Conservation (phyloP, 1,140 invertebrate genomes). For the Pseudomyrmex concolor region DNA sequence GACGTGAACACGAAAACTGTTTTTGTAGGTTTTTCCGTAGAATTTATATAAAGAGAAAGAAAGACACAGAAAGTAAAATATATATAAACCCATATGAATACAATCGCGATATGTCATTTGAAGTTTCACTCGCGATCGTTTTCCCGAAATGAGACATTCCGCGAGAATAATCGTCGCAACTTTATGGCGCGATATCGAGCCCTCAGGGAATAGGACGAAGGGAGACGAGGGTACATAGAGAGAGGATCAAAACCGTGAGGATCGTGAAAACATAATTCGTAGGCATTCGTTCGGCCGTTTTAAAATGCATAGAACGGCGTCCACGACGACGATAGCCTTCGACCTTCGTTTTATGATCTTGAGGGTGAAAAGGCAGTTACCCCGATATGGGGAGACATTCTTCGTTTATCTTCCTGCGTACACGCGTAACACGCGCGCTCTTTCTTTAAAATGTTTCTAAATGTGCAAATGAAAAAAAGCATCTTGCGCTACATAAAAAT, state of each 20-base stretch:
- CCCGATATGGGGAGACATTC: neutral
- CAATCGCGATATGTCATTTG: neutral
- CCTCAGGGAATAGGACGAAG: neutral
- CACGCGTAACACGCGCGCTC: neutral
- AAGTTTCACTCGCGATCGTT: neutral
- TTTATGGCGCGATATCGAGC: constrained; percentile 31
- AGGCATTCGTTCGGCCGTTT: constrained; percentile 30
- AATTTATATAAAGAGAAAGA: too few relatives aligned
- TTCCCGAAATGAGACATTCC: constrained; percentile 6
- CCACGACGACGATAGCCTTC: constrained; percentile 13
- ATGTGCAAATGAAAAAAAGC: neutral
- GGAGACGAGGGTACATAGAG: neutral
- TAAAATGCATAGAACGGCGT: constrained; percentile 61
- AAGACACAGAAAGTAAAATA: too few relatives aligned
- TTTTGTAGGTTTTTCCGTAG: neutral
- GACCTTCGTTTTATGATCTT: constrained; percentile 44
- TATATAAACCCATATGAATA: neutral
- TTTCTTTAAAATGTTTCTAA: neutral
- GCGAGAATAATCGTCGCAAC: constrained; percentile 18
- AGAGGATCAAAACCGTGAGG: constrained; percentile 1
- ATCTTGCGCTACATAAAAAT: neutral
- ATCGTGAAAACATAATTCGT: constrained; percentile 55
- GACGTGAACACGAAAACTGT: neutral
- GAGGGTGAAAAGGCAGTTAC: neutral
- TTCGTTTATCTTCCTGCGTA: neutral